A percentile compares a stretch with the other conserved stretches of the same genome.
Evolutionary conservation across 2,888 invertebrate genomes (phyloP).

Genomic region (Spilarctia lutea): DNA sequence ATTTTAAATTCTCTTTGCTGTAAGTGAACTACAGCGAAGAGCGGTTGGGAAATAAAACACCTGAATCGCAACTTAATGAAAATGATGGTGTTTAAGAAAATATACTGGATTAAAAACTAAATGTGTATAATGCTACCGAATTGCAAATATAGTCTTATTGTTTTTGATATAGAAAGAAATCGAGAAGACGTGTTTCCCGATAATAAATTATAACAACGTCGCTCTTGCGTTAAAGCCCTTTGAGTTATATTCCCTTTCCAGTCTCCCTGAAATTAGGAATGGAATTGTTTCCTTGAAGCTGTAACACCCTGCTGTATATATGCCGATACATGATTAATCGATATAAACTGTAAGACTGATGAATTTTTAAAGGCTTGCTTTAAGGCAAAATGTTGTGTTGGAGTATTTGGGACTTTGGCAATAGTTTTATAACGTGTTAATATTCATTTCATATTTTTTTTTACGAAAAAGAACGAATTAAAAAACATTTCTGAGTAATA

Average conservation of each 20-base stretch:
- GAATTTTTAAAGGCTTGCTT: too few species aligned
- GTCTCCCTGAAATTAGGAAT: too few species aligned
- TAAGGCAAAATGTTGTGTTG: too few species aligned
- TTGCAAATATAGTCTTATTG: not conserved
- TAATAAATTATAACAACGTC: too few species aligned
- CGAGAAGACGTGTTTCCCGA: not conserved
- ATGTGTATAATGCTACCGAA: not conserved
- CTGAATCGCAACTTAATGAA: not conserved
- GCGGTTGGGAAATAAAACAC: slow-evolving; percentile 16
- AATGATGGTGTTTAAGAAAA: not conserved
- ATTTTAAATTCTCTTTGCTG: slow-evolving; percentile 11
- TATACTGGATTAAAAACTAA: not conserved
- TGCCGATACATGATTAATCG: too few species aligned
- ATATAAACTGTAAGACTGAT: too few species aligned
- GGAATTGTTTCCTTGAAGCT: too few species aligned
- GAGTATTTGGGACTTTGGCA: not conserved
- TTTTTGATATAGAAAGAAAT: not conserved
- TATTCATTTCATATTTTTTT: not conserved
- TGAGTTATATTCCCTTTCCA: too few species aligned
- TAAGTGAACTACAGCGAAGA: not conserved
- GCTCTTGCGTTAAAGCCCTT: too few species aligned
- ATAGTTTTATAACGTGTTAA: not conserved
- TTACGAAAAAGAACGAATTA: not conserved
- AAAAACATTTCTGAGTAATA: not conserved
- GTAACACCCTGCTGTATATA: too few species aligned